A percentile compares a stretch with the other conserved stretches of the same genome.
Evolutionary conservation across 2,113 vertebrate species (phyloP).

Genomic region (Triplophysa siluroides): DNA sequence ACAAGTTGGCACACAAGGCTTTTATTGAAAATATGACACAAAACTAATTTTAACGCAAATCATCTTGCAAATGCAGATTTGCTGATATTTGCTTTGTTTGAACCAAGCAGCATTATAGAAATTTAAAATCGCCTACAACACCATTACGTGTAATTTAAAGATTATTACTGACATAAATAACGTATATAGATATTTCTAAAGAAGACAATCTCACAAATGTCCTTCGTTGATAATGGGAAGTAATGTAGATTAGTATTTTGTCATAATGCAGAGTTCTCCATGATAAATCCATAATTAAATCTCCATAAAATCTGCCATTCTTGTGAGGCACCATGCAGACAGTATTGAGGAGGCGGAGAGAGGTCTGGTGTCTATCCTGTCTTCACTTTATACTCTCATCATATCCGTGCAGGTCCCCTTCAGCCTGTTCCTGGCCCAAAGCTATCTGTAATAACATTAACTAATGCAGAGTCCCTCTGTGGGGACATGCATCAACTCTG

Average conservation of each 20-base stretch:
- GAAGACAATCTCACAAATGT: neutral
- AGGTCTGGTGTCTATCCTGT: constrained; percentile 29
- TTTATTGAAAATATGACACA: neutral
- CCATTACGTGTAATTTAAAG: neutral
- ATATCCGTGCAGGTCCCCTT: constrained; percentile 35
- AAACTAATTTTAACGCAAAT: neutral
- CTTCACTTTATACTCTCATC: constrained; percentile 17
- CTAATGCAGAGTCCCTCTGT: constrained; percentile 62
- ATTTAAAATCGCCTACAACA: neutral
- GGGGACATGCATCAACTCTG: constrained; percentile 52
- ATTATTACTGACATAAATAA: neutral
- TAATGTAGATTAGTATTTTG: neutral
- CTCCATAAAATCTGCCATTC: neutral
- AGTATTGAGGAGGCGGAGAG: constrained; percentile 20
- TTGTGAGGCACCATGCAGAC: constrained; percentile 19
- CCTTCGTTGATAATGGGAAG: neutral
- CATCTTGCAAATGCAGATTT: neutral
- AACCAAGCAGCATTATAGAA: too few species aligned
- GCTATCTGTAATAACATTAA: constrained; percentile 62
- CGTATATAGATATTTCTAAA: neutral
- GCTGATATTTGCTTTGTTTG: neutral
- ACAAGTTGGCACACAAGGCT: constrained; percentile 23
- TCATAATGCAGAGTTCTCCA: neutral
- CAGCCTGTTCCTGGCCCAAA: constrained; percentile 36
- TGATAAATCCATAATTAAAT: too few species aligned